phyloP scores from a whole-genome alignment of 2,113 vertebrate genomes.

The Dascyllus trimaculatus region DNA sequence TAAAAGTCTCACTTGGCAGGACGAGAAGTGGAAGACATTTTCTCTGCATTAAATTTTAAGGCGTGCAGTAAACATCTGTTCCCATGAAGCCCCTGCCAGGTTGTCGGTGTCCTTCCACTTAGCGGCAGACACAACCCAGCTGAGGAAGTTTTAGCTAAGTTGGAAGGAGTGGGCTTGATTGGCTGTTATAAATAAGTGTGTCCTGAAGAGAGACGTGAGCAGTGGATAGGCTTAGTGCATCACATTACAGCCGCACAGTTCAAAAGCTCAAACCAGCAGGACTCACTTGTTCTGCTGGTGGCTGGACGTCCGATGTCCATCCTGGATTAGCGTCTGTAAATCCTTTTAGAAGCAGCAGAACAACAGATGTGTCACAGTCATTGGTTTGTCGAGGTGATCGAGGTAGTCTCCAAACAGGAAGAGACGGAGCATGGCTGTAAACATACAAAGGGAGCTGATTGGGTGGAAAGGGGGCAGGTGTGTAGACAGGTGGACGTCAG shows the following conservation, averaged over 20 bases:
- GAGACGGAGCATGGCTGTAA: background rate
- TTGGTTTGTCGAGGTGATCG: too few species aligned
- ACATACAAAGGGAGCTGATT: background rate
- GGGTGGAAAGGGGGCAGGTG: background rate
- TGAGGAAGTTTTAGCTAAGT: background rate
- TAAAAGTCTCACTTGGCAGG: background rate
- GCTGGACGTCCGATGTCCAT: too few species aligned
- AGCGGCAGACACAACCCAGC: slow-evolving; percentile 9
- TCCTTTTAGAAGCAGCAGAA: too few species aligned
- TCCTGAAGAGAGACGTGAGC: background rate
- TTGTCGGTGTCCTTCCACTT: slow-evolving; percentile 19
- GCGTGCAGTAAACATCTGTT: background rate
- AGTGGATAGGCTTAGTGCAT: background rate
- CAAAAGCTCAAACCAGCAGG: background rate
- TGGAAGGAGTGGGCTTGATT: background rate
- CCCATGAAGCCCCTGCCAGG: background rate
- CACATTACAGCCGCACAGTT: too few species aligned
- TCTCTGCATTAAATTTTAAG: slow-evolving; percentile 11
- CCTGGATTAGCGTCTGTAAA: too few species aligned
- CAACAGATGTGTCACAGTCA: too few species aligned
- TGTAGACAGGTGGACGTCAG: slow-evolving; percentile 2
- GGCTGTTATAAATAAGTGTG: background rate
- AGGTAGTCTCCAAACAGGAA: background rate
- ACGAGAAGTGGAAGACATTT: slow-evolving; percentile 9
- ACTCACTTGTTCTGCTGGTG: background rate